These are phyloP conservation scores for Orchesella cincta DNA, from an alignment of 1,140 invertebrate species.

Conservation along the genomic window DNA sequence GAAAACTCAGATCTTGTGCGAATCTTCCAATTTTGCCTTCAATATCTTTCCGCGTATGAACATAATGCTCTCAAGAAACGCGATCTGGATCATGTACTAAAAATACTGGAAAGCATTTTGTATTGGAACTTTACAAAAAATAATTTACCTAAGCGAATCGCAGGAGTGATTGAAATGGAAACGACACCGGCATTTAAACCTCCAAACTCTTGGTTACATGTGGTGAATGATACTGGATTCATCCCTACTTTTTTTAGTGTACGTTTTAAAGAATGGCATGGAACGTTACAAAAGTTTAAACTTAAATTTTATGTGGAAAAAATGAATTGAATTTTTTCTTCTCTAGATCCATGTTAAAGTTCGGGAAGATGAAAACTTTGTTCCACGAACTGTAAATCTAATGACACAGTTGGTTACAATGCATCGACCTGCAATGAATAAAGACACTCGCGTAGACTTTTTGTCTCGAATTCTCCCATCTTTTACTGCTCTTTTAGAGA, in stretches of 20 bases:
- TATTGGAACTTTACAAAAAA: conserved; percentile 50
- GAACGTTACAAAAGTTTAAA: no score
- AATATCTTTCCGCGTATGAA: conserved; percentile 48
- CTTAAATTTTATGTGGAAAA: neutral
- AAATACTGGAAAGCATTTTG: conserved; percentile 44
- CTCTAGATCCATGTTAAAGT: conserved; percentile 76
- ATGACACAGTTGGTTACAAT: conserved; percentile 77
- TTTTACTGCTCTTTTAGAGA: conserved; percentile 40
- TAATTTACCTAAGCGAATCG: conserved; percentile 67
- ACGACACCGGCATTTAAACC: conserved; percentile 46
- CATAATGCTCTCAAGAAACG: conserved; percentile 25
- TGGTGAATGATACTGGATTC: conserved; percentile 72
- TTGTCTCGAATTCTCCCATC: conserved; percentile 58
- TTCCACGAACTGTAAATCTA: conserved; percentile 75
- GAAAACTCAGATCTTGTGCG: conserved; percentile 62
- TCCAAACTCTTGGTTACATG: conserved; percentile 66
- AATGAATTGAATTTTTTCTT: conserved; percentile 37
- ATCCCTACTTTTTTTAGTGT: conserved; percentile 76
- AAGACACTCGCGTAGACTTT: conserved; percentile 68
- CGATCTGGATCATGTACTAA: conserved; percentile 45
- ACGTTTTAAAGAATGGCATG: conserved; percentile 47
- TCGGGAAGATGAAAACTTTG: conserved; percentile 69
- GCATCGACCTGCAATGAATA: conserved; percentile 67
- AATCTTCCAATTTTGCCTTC: conserved; percentile 72
- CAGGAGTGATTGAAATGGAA: conserved; percentile 68